These are phyloP conservation scores for Petrophora chlorosata DNA, from an alignment of 2,888 invertebrate genomes.

Conservation along the genomic window DNA sequence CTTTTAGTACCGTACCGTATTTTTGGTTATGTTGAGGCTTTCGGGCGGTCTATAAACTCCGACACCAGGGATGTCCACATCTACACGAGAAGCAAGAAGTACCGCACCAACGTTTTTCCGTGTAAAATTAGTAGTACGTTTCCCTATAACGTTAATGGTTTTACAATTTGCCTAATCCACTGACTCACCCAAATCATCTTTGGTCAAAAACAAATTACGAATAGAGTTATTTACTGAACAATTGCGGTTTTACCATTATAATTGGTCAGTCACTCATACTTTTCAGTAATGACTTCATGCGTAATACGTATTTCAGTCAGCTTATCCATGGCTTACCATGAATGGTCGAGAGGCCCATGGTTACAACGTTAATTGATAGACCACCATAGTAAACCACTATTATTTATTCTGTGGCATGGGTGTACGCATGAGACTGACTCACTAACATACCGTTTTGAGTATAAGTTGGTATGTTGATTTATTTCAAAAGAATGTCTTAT, in stretches of 20 bases:
- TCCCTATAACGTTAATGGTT: too few species aligned
- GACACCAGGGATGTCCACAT: too few species aligned
- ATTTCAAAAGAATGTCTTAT: too few species aligned
- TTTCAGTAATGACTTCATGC: constrained; percentile 13
- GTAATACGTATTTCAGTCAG: constrained; percentile 14
- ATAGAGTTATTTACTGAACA: constrained; percentile 6
- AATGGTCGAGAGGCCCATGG: constrained; percentile 19
- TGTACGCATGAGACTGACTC: constrained; percentile 18
- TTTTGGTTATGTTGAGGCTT: too few species aligned
- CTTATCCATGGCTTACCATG: constrained; percentile 10
- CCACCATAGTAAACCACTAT: too few species aligned
- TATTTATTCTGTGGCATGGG: too few species aligned
- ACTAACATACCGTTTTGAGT: neutral
- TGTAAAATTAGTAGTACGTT: too few species aligned
- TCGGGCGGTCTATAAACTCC: too few species aligned
- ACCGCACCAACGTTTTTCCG: too few species aligned
- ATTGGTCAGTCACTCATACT: constrained; percentile 6
- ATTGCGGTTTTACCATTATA: constrained; percentile 2
- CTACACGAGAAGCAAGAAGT: too few species aligned
- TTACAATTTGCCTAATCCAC: too few species aligned
- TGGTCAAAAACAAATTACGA: neutral
- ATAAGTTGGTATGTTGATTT: neutral
- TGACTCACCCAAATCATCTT: constrained; percentile 7
- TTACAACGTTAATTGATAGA: constrained; percentile 22
- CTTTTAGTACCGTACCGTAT: too few species aligned